Evolutionary conservation across 2,888 invertebrate species (phyloP), one percentile per base, ranked within the genome.

Genomic region (Nephrotoma flavescens): DNA sequence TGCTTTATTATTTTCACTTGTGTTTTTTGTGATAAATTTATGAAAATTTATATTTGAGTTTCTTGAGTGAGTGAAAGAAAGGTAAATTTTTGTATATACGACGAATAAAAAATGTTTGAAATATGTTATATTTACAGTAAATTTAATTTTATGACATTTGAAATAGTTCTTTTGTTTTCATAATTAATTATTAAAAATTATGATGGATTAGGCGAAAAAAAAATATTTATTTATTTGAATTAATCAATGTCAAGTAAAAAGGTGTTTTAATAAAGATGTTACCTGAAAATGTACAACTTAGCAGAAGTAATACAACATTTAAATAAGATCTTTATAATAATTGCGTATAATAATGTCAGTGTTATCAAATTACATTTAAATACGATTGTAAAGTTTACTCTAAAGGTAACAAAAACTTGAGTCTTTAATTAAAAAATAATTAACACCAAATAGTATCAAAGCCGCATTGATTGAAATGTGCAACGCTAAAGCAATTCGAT

Each of bases 361-460:
- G n/a, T 15, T 52, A 15, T 52, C 15, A 15, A 52, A 15, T 6
- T 52, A 15, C 6, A 52, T 52, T 52, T 4, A 15, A 15, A 52
- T 52, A 52, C 15, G 15, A 0, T 94, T 94, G 87, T 2, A 31
- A 31, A 31, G 31, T 31, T 31, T 31, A 31, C 31, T 31, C 31
- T 31, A 31, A 31, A 31, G 1, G 2, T 1, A 31, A 31, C 31
- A 31, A 2, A 31, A 31, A 31, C 31, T 31, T 31, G 31, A 31
- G 2, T 31, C 0, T 31, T 31, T 31, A 1, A 31, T 2, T 31
- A 31, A 31, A 31, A 31, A 31, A 31, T 31, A 31, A 31, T 31
- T 31, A 31, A 31, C 31, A 31, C 2, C 31, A 31, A 31, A 31
- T 31, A 31, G 31, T 0, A 31, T 31, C 31, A 31, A 31, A 31